Percentiles rank a stretch among this genome's conserved stretches.
These are phyloP conservation scores for Acanthopagrus latus DNA, from an alignment of 2,797 vertebrate species.

Conservation along the genomic window DNA sequence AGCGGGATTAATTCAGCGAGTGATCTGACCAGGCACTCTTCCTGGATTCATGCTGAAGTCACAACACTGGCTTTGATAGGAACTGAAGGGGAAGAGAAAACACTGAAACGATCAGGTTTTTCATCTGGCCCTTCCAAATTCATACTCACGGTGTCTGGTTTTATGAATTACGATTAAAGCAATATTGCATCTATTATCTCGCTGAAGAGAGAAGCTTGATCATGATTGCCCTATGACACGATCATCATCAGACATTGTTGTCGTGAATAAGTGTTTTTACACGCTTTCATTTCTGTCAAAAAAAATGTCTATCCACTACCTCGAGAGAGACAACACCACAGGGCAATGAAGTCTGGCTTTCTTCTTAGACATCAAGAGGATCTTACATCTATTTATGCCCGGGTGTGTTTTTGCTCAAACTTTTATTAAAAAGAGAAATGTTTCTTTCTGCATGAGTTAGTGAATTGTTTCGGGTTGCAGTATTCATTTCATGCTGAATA, in stretches of 20 bases:
- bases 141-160: not conserved
- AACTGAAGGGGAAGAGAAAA: conserved; percentile 1
- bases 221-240: conserved; percentile 18
- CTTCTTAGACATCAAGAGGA: not conserved
- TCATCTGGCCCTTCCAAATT: conserved; percentile 12
- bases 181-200: conserved; percentile 13
- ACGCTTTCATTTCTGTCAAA: conserved; percentile 10
- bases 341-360: not conserved
- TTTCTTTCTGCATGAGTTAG: not conserved
- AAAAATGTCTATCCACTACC: not conserved
- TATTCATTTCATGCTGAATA: not conserved
- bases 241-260: conserved; percentile 1
- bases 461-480: not conserved
- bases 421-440: not conserved
- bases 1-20: conserved; percentile 47
- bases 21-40: conserved; percentile 35
- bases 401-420: not conserved
- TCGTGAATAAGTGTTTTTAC: not conserved
- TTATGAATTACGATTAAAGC: not conserved
- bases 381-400: conserved; percentile 8
- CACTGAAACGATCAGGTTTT: conserved; percentile 1
- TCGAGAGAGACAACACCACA: conserved; percentile 3
- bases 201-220: not conserved
- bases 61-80: conserved; percentile 5
- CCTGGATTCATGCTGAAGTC: conserved; percentile 33